Evolutionary conservation across 2,888 invertebrate species (phyloP), one percentile per base, ranked within the genome.

Genomic region (Tromatobia lineatoria): DNA sequence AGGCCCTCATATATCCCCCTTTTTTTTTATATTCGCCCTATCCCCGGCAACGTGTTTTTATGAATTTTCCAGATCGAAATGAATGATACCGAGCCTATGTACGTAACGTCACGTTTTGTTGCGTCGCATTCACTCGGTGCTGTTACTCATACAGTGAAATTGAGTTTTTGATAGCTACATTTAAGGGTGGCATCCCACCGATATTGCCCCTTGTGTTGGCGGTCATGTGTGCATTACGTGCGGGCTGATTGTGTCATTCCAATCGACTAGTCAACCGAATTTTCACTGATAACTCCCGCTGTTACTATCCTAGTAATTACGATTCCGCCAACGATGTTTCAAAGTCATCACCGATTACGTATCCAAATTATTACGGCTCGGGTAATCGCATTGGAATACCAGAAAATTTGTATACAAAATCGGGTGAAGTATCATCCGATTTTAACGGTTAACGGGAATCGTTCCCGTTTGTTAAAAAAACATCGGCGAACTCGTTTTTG

Each of bases 11-110:
- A 61, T 71, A 59, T 80, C 64, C 23, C 47, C 69, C 38, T 54
- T 73, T 66, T 45, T 61, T 45, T 79, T 76, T 75, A 80, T 54
- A 45, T 76, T 67, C 50, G 7, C 42, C 50, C 38, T 50, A 67
- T n/a, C 23, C 18, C 52, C 23, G 18, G 66, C n/a, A 20, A 38
- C 45, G 45, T 18, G 71, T 71, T 79, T 52, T 79, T 23, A 52
- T 11, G 52, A 80, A 83, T 83, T 80, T 80, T 38, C 57, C 57
- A 71, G 69, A 69, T 80, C 59, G 54, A 61, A 74, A 66, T 61
- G 59, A 70, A 84, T 64, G 52, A 78, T 70, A 69, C 66, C 75
- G 59, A 74, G 75, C 47, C 15, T 42, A n/a, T 54, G 80, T 38
- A n/a, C 20, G 50, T 57, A 66, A 18, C 73, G 66, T 74, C 34